Conservation (phyloP, 37 sponge, comb jelly and placozoan species). For the Hormiphora californensis region DNA sequence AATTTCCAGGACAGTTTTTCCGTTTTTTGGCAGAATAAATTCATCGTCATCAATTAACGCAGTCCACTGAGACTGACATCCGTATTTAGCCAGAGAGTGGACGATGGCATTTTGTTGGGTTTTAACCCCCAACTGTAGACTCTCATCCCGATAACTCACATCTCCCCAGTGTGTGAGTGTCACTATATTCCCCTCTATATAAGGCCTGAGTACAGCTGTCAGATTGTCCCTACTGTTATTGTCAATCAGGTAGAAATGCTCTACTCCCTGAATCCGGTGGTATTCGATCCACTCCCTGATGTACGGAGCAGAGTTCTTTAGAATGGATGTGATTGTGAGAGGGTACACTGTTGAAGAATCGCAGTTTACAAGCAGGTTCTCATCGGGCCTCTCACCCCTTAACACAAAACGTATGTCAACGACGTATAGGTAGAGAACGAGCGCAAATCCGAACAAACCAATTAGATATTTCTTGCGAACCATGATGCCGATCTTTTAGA, state of each 20-base stretch:
- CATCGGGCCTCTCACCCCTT: background rate
- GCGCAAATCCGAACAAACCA: too few species aligned
- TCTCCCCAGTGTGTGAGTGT: background rate
- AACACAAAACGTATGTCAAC: background rate
- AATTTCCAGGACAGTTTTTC: background rate
- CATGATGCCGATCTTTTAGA: too few species aligned
- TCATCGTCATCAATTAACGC: slow-evolving; percentile 34
- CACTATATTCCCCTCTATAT: background rate
- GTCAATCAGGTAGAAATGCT: slow-evolving; percentile 2
- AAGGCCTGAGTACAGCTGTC: background rate
- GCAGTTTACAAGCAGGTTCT: background rate
- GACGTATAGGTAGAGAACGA: background rate
- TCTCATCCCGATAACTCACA: background rate
- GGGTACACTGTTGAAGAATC: background rate
- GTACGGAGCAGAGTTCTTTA: slow-evolving; percentile 30
- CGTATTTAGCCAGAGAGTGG: background rate
- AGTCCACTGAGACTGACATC: slow-evolving; percentile 15
- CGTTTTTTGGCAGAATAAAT: background rate
- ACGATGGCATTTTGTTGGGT: slow-evolving; percentile 16
- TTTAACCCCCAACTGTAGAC: background rate
- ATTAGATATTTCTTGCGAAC: too few species aligned
- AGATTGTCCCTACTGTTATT: background rate
- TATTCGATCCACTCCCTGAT: slow-evolving; percentile 22
- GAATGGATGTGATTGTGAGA: background rate
- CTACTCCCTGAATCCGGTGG: background rate